A percentile compares a stretch with the other conserved stretches of the same genome.
These are phyloP conservation scores for Mythimna pallens DNA, from an alignment of 2,888 invertebrate genomes.

Conservation along the genomic window DNA sequence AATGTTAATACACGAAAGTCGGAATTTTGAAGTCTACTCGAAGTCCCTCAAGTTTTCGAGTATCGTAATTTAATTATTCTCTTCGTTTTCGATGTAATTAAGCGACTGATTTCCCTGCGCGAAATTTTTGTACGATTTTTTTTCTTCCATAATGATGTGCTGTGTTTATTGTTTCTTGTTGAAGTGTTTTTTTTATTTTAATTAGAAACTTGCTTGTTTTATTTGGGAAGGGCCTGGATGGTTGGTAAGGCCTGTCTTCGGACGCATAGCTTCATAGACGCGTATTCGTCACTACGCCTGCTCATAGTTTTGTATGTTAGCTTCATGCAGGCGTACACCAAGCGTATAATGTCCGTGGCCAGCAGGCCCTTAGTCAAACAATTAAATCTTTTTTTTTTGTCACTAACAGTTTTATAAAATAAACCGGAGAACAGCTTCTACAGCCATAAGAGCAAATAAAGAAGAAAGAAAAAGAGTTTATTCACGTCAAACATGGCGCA, in stretches of 20 bases:
- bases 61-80: constrained; percentile 81
- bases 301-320: no score
- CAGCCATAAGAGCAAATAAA: no score
- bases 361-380: background rate
- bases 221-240: background rate
- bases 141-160: constrained; percentile 23
- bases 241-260: background rate
- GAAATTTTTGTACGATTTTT: constrained; percentile 12
- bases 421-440: background rate
- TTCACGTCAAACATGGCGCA: no score
- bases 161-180: constrained; percentile 10
- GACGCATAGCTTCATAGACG: no score
- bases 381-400: background rate
- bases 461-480: no score
- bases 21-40: constrained; percentile 65
- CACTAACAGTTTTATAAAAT: background rate
- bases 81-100: constrained; percentile 77
- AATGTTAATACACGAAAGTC: constrained; percentile 65
- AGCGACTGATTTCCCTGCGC: constrained; percentile 73
- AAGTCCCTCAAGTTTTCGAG: constrained; percentile 72
- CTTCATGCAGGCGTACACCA: no score
- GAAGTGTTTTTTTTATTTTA: background rate
- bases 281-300: no score
- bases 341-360: no score
- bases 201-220: background rate